phyloP scores from a whole-genome alignment of 1,140 invertebrate species.

The Capitella teleta region DNA sequence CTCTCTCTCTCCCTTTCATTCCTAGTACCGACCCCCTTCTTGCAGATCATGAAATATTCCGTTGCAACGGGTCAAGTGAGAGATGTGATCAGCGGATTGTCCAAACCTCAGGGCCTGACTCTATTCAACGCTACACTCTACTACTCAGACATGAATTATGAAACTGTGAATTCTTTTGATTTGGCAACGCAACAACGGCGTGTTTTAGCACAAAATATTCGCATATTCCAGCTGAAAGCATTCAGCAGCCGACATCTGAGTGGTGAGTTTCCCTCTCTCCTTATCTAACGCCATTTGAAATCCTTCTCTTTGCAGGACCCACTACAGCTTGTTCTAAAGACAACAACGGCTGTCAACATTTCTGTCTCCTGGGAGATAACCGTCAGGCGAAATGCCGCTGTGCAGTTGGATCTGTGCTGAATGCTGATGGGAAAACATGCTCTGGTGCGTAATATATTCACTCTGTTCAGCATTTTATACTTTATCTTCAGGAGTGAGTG shows the following conservation, averaged over 20 bases:
- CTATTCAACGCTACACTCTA: slow-evolving; percentile 74
- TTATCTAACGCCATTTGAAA: background rate
- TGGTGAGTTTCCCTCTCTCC: background rate
- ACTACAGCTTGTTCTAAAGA: background rate
- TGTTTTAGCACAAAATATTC: too few species aligned
- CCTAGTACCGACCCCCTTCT: background rate
- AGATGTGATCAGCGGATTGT: slow-evolving; percentile 32
- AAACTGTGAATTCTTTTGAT: too few species aligned
- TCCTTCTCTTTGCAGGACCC: background rate
- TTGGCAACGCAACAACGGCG: too few species aligned
- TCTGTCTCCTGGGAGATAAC: slow-evolving; percentile 71
- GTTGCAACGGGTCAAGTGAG: slow-evolving; percentile 38
- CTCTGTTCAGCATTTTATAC: too few species aligned
- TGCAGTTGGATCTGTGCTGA: slow-evolving; percentile 69
- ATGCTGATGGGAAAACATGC: slow-evolving; percentile 60
- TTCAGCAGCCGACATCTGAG: background rate
- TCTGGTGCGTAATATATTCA: slow-evolving; percentile 58
- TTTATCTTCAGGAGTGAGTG: slow-evolving; percentile 46
- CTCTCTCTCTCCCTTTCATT: background rate
- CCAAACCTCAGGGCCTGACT: slow-evolving; percentile 67
- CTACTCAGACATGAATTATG: slow-evolving; percentile 77
- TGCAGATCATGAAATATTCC: slow-evolving; percentile 56
- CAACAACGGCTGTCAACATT: slow-evolving; percentile 49
- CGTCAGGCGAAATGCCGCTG: slow-evolving; percentile 62
- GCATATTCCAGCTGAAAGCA: background rate